phyloP scores from a whole-genome alignment of 2,797 vertebrate genomes.

The Novumbra hubbsi region DNA sequence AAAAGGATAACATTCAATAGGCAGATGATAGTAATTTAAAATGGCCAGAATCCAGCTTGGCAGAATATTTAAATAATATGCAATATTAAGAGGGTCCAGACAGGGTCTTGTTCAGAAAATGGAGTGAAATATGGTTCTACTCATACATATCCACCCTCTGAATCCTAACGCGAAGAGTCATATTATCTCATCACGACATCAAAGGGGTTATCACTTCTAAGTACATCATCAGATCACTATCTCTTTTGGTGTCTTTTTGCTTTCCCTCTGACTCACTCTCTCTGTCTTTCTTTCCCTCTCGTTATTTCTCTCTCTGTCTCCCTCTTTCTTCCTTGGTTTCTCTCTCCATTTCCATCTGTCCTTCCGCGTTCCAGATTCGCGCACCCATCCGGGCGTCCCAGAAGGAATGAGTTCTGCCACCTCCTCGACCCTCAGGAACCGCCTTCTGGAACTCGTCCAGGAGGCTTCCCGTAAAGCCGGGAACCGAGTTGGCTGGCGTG shows the following conservation, averaged over 20 bases:
- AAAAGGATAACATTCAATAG: not conserved
- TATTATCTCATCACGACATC: not conserved
- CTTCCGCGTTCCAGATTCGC: not conserved
- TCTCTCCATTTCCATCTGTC: no score
- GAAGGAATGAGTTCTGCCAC: no score
- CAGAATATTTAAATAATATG: slow-evolving; percentile 1
- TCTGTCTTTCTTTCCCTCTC: not conserved
- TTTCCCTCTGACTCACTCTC: not conserved
- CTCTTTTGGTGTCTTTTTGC: no score
- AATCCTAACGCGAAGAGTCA: not conserved
- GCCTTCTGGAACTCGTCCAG: no score
- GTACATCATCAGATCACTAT: not conserved
- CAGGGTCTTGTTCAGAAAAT: not conserved
- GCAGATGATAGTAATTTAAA: not conserved
- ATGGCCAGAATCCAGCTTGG: not conserved
- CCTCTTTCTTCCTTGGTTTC: no score
- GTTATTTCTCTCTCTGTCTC: not conserved
- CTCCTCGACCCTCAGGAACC: no score
- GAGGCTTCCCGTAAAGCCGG: no score
- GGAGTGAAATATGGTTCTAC: not conserved
- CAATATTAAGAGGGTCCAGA: not conserved
- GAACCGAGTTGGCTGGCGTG: not conserved
- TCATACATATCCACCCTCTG: not conserved
- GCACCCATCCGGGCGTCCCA: no score
- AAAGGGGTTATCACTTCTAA: not conserved